phyloP scores from a whole-genome alignment of 2,113 vertebrate species.

The Pholis gunnellus region DNA sequence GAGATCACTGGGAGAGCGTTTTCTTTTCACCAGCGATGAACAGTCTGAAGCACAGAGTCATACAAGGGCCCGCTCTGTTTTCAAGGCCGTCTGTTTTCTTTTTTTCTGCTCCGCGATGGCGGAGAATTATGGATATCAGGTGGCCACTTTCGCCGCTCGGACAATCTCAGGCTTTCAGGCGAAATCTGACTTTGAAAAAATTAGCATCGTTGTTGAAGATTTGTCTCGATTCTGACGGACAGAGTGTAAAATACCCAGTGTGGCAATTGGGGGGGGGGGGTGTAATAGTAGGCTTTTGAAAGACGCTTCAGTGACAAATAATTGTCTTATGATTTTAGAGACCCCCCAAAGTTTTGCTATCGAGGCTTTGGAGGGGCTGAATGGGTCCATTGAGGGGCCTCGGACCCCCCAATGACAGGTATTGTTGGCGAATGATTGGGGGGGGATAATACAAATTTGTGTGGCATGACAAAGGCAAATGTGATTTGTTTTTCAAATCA shows the following conservation, averaged over 20 bases:
- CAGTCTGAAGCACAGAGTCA: slow-evolving; percentile 62
- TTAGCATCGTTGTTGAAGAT: slow-evolving; percentile 34
- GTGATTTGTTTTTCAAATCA: not conserved
- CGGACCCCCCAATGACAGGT: not conserved
- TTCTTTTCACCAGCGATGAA: slow-evolving; percentile 67
- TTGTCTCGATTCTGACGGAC: slow-evolving; percentile 45
- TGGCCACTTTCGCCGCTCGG: slow-evolving; percentile 60
- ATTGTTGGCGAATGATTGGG: slow-evolving; percentile 3
- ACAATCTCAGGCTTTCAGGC: slow-evolving; percentile 53
- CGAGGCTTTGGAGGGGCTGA: not conserved
- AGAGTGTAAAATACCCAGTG: not conserved
- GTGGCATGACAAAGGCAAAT: not conserved
- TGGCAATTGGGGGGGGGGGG: no score
- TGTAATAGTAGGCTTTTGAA: no score
- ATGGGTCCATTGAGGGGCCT: not conserved
- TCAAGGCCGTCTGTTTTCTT: not conserved
- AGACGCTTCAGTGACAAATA: no score
- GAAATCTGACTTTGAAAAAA: slow-evolving; percentile 53
- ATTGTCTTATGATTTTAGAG: no score
- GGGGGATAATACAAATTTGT: slow-evolving; percentile 31
- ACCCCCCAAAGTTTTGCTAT: no score
- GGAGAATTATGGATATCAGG: slow-evolving; percentile 75
- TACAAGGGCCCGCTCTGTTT: slow-evolving; percentile 74
- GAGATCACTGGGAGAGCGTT: slow-evolving; percentile 70
- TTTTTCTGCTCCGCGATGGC: slow-evolving; percentile 46